phyloP scores from a whole-genome alignment of 2,888 invertebrate genomes.

The Spodoptera littoralis region DNA sequence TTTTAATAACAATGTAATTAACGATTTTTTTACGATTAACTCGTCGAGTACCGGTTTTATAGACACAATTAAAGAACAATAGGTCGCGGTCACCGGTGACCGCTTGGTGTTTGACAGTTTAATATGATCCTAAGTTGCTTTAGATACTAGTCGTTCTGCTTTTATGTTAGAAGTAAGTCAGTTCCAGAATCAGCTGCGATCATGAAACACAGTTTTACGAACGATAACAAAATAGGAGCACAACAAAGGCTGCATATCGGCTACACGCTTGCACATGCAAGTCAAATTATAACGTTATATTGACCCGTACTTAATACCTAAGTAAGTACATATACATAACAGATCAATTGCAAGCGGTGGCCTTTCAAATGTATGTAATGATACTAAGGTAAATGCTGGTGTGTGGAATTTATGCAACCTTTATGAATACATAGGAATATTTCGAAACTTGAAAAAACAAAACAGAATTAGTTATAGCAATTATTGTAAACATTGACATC shows the following conservation, averaged over 20 bases:
- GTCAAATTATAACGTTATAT: constrained; percentile 15
- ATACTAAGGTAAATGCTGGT: constrained; percentile 23
- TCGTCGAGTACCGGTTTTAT: no score
- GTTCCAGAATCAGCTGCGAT: no score
- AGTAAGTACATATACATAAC: neutral
- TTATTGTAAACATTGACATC: neutral
- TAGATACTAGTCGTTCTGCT: no score
- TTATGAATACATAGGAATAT: constrained; percentile 33
- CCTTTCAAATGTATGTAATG: constrained; percentile 15
- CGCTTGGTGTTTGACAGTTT: no score
- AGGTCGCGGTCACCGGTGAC: no score
- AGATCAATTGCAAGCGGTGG: constrained; percentile 20
- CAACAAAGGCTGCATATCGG: neutral
- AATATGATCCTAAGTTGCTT: no score
- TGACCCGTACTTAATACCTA: constrained; percentile 12
- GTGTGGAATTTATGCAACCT: constrained; percentile 21
- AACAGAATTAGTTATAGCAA: neutral
- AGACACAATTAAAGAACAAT: no score
- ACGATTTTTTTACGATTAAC: no score
- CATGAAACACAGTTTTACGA: no score
- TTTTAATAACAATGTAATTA: no score
- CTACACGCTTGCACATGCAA: constrained; percentile 8
- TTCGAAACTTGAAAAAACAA: constrained; percentile 21
- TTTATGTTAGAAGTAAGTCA: no score
- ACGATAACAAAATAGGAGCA: no score